These are phyloP conservation scores for Prionailurus bengalensis DNA, from an alignment of 2,113 vertebrate genomes.

Conservation along the genomic window DNA sequence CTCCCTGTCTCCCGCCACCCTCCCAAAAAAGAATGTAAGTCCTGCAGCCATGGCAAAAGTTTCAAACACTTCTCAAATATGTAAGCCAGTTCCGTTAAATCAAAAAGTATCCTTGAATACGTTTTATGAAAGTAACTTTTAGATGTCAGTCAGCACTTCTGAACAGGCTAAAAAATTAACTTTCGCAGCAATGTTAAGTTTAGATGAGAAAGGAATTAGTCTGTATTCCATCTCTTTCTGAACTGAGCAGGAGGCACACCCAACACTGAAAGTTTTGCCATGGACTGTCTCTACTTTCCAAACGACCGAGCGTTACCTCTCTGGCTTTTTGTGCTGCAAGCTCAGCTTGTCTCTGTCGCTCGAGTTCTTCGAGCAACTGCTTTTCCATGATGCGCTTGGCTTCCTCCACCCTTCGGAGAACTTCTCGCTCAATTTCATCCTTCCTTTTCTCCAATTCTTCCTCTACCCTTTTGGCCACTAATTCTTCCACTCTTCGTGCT, in stretches of 20 bases:
- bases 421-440: slow-evolving; percentile 99
- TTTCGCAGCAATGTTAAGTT: slow-evolving; percentile 90
- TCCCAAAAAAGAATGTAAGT: slow-evolving; percentile 86
- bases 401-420: slow-evolving; percentile 98
- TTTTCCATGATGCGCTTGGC: slow-evolving; percentile 99
- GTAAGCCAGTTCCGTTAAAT: slow-evolving; percentile 89
- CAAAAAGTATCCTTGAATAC: slow-evolving; percentile 88
- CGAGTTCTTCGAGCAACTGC: slow-evolving; percentile 99
- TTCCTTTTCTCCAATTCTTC: slow-evolving; percentile 99
- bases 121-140: slow-evolving; percentile 90
- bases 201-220: slow-evolving; percentile 89
- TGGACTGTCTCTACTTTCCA: slow-evolving; percentile 97
- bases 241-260: slow-evolving; percentile 90
- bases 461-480: slow-evolving; percentile 98
- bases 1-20: slow-evolving; percentile 77
- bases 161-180: slow-evolving; percentile 89
- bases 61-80: slow-evolving; percentile 92
- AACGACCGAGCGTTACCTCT: slow-evolving; percentile 99
- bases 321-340: slow-evolving; percentile 98
- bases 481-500: slow-evolving; percentile 97
- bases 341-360: slow-evolving; percentile 99
- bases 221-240: slow-evolving; percentile 91
- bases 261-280: slow-evolving; percentile 94
- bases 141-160: slow-evolving; percentile 90
- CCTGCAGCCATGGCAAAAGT: slow-evolving; percentile 96